Base-by-base conservation (phyloP, 2,888 invertebrate species). In the Rosalia funebris region DNA sequence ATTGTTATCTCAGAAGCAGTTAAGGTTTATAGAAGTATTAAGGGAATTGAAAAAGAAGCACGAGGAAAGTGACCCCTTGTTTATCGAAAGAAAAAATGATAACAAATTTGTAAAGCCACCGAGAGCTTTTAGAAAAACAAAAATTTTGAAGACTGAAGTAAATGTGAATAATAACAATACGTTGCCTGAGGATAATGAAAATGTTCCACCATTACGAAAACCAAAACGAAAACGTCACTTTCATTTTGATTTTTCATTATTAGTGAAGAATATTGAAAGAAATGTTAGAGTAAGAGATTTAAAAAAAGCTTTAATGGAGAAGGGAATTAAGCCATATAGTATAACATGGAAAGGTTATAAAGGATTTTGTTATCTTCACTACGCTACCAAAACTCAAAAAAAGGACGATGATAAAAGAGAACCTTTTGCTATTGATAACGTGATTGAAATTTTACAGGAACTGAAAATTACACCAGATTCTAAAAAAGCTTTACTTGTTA, bases 271-370 rank as follows among this genome's bases (percentile, higher is more conserved):
- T 76, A 90, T 92, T 73, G 86, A 89, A 55, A 87, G 87, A 12
- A 86, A 85, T 62, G 88, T 90, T 9, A 85, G 91, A 63, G 88
- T 92, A 5, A 87, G 90, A 45, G 91, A 92, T 75, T 80, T 92
- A 71, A 92, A 92, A 76, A 86, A 87, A 47, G 92, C 91, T 31
- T 81, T 92, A 25, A 84, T 84, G 37, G 89, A 90, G 73, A 88
- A 91, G 69, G 89, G 91, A 42, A 89, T 92, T 56, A 90, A 89
- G 75, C 92, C 92, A 2, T 86, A 87, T 70, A 87, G 89, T 64
- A 92, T 92, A 80, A 87, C 89, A 53, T 92, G 92, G 92, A 73
- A 76, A 16, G 81, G 81, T 1, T 74, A 74, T 63, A 76, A 73
- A 60, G 80, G 81, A 4, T 77, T 77, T 63, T 81, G 81, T 64